Evolutionary conservation across 2,797 vertebrate species (phyloP).

Genomic region (Streptopelia turtur): DNA sequence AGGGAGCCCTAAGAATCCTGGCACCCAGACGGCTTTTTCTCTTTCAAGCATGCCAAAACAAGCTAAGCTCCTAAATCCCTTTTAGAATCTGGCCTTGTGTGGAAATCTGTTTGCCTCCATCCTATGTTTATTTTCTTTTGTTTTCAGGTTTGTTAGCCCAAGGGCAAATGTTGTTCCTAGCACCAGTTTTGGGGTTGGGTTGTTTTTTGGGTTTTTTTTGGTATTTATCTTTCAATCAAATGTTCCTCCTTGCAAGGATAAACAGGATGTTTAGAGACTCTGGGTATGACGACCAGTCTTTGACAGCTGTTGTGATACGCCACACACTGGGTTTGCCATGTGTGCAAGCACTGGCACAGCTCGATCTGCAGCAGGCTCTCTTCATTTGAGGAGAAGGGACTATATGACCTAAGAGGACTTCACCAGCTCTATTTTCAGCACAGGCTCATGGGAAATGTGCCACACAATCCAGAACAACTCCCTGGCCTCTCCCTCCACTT

Average conservation of each 20-base stretch:
- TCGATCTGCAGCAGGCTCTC: conserved; percentile 1
- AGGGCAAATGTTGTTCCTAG: conserved; percentile 49
- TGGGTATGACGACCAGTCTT: conserved; percentile 51
- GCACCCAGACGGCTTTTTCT: conserved; percentile 26
- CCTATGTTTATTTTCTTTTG: conserved; percentile 68
- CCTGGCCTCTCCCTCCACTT: not conserved
- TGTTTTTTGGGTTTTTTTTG: not conserved
- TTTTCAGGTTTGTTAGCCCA: conserved; percentile 67
- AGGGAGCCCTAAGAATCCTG: conserved; percentile 31
- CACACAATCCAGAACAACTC: not conserved
- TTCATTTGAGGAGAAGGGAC: not conserved
- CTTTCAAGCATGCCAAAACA: conserved; percentile 58
- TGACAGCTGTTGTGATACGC: conserved; percentile 60
- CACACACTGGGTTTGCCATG: conserved; percentile 46
- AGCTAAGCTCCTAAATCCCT: conserved; percentile 62
- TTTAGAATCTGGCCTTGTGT: conserved; percentile 48
- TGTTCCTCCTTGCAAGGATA: conserved; percentile 63
- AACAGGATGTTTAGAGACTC: conserved; percentile 70
- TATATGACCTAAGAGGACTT: not conserved
- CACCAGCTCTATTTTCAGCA: not conserved
- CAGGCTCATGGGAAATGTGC: not conserved
- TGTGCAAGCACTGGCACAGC: conserved; percentile 24
- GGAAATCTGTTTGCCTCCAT: conserved; percentile 63
- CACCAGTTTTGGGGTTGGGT: conserved; percentile 10
- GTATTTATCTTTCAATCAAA: conserved; percentile 67